These are phyloP conservation scores for Thalpophila matura DNA, from an alignment of 2,888 invertebrate species.

Conservation along the genomic window DNA sequence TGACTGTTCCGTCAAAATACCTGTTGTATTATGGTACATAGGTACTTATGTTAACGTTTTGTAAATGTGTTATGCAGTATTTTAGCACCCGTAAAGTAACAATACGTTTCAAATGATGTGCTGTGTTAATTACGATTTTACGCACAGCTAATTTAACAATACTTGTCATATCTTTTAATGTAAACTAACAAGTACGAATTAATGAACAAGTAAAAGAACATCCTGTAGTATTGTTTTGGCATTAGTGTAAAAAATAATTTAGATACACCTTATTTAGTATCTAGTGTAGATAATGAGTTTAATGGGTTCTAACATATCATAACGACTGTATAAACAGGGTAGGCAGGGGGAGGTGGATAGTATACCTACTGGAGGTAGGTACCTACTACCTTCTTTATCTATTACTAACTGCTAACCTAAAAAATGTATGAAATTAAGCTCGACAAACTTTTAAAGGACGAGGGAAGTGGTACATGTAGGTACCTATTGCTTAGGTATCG, in stretches of 20 bases:
- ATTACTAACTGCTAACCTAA: too few relatives aligned
- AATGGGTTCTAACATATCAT: too few relatives aligned
- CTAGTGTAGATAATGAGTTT: background rate
- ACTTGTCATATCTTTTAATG: constrained; percentile 49
- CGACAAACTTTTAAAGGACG: too few relatives aligned
- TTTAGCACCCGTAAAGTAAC: constrained; percentile 52
- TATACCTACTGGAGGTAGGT: too few relatives aligned
- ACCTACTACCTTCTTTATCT: too few relatives aligned
- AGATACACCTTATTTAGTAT: background rate
- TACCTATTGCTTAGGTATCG: too few relatives aligned
- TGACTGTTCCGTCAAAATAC: background rate
- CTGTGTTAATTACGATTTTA: constrained; percentile 56
- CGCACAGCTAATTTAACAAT: constrained; percentile 54
- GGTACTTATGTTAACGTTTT: background rate
- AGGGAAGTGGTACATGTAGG: too few relatives aligned
- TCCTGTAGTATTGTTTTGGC: background rate
- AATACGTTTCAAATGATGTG: constrained; percentile 37
- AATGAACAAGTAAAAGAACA: constrained; percentile 16
- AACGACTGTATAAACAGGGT: too few relatives aligned
- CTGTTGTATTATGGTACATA: too few relatives aligned
- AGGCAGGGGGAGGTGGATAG: too few relatives aligned
- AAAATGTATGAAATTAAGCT: too few relatives aligned
- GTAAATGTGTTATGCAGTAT: constrained; percentile 35
- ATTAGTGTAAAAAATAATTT: background rate
- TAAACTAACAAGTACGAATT: constrained; percentile 22